Conservation (phyloP, 2,797 vertebrate species). For the Microcaecilia unicolor region DNA sequence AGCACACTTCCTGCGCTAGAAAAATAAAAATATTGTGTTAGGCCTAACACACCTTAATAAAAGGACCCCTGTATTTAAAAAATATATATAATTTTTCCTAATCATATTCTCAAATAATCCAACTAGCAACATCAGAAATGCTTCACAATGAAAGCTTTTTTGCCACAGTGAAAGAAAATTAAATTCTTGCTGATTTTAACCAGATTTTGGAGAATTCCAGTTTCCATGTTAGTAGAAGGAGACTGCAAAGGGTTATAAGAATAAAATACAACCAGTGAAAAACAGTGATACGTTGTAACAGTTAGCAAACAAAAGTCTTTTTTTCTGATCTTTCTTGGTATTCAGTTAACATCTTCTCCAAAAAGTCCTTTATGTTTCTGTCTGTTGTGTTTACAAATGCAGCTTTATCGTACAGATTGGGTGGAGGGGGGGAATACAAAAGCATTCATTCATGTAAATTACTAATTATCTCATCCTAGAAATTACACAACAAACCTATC, state of each 20-base stretch:
- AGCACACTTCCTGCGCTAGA: too few relatives aligned
- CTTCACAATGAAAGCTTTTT: too few relatives aligned
- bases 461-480: conserved; percentile 75
- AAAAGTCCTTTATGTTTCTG: conserved; percentile 72
- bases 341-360: conserved; percentile 68
- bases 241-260: conserved; percentile 33
- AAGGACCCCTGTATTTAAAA: too few relatives aligned
- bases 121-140: too few relatives aligned
- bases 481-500: conserved; percentile 54
- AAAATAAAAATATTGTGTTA: too few relatives aligned
- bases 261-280: conserved; percentile 38
- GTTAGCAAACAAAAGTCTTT: conserved; percentile 61
- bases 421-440: conserved; percentile 74
- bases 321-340: conserved; percentile 58
- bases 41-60: too few relatives aligned
- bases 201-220: too few relatives aligned
- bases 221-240: too few relatives aligned
- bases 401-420: conserved; percentile 69
- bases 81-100: too few relatives aligned
- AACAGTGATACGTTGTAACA: conserved; percentile 49
- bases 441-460: conserved; percentile 73
- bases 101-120: too few relatives aligned
- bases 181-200: too few relatives aligned
- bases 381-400: conserved; percentile 70
- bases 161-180: too few relatives aligned